Conservation (phyloP, 2,113 vertebrate genomes). For the Oriolus oriolus region DNA sequence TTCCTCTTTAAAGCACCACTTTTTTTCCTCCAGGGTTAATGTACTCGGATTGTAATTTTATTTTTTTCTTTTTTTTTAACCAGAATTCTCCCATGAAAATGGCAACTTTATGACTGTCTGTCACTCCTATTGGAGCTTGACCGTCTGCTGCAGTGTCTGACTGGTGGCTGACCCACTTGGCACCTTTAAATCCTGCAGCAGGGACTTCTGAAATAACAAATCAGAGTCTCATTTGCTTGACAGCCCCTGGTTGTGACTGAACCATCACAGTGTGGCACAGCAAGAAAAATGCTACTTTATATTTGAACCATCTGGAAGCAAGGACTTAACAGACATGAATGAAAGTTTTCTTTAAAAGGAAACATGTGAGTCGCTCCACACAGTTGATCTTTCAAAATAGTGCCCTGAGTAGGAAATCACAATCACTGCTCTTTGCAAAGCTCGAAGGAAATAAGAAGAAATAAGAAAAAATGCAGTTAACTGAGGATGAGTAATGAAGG, state of each 20-base stretch:
- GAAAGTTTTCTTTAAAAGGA: neutral
- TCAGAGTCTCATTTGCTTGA: neutral
- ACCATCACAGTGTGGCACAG: neutral
- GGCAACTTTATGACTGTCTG: neutral
- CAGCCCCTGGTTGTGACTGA: neutral
- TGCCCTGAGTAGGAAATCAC: neutral
- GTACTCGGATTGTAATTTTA: neutral
- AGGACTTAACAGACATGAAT: neutral
- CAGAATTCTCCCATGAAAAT: neutral
- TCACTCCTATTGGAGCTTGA: neutral
- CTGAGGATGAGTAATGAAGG: neutral
- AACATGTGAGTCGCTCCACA: neutral
- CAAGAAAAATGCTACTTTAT: neutral
- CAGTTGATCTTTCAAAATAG: neutral
- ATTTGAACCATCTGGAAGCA: slow-evolving; percentile 4
- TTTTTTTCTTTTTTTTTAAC: neutral
- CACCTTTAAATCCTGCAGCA: neutral
- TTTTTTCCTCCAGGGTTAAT: neutral
- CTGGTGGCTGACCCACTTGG: neutral
- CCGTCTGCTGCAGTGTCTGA: neutral
- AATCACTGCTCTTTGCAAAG: neutral
- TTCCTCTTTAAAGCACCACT: neutral
- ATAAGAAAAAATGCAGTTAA: neutral
- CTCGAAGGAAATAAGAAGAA: neutral
- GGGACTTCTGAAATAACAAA: neutral